A percentile compares a stretch with the other conserved stretches of the same genome.
Conservation (phyloP, 2,797 vertebrate genomes). For the Tiaroga cobitis region DNA sequence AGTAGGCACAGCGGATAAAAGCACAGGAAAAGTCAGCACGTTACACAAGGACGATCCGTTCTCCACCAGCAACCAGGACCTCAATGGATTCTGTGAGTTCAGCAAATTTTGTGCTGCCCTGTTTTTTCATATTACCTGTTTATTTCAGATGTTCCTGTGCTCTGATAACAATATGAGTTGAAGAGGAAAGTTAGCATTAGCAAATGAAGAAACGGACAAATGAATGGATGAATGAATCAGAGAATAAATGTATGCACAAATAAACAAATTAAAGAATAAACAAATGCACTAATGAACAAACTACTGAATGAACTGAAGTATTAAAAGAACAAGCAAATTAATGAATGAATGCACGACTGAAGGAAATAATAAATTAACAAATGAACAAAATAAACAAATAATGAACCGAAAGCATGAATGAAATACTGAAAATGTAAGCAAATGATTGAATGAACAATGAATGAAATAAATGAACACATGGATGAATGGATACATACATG, state of each 20-base stretch:
- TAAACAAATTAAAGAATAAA: neutral
- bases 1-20: slow-evolving; percentile 88
- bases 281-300: neutral
- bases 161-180: neutral
- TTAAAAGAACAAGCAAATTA: too few relatives aligned
- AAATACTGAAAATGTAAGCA: neutral
- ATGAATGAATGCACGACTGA: neutral
- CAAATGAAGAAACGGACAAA: neutral
- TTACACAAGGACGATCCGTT: slow-evolving; percentile 93
- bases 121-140: neutral
- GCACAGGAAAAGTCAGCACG: slow-evolving; percentile 88
- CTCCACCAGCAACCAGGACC: slow-evolving; percentile 93
- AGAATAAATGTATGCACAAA: neutral
- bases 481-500: neutral
- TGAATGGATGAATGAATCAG: neutral
- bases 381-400: neutral
- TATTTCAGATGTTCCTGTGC: neutral
- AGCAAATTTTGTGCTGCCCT: neutral
- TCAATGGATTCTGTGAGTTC: slow-evolving; percentile 95
- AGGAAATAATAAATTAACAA: neutral
- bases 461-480: neutral
- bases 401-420: neutral
- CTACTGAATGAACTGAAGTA: neutral
- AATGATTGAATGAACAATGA: neutral
- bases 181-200: neutral